Evolutionary conservation across 1,140 invertebrate genomes (phyloP).

Genomic region (Zaprionus capensis): DNA sequence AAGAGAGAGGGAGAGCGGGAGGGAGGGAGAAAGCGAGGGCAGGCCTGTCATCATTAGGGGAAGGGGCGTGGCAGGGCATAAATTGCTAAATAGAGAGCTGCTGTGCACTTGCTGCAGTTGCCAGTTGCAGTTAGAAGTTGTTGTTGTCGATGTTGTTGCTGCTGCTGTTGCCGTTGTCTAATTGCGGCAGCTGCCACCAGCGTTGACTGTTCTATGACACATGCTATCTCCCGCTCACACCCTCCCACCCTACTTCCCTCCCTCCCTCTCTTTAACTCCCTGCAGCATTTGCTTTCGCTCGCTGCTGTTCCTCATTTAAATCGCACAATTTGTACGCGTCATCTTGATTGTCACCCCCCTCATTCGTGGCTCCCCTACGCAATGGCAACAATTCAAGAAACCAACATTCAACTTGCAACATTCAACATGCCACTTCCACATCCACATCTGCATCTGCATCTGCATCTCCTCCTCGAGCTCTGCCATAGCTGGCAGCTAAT

Average conservation of each 20-base stretch:
- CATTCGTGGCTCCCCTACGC: not conserved
- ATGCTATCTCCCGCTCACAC: not conserved
- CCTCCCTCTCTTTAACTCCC: not conserved
- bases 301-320: slow-evolving; percentile 70
- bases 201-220: slow-evolving; percentile 23
- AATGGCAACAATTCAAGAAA: slow-evolving; percentile 10
- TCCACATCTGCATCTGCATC: slow-evolving; percentile 8
- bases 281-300: slow-evolving; percentile 10
- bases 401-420: slow-evolving; percentile 22
- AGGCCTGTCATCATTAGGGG: slow-evolving; percentile 55
- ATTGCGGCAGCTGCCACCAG: slow-evolving; percentile 37
- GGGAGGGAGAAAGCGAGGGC: not conserved
- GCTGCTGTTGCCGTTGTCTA: slow-evolving; percentile 21
- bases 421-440: slow-evolving; percentile 20
- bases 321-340: slow-evolving; percentile 76
- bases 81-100: not conserved
- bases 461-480: slow-evolving; percentile 16
- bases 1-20: not conserved
- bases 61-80: slow-evolving; percentile 21
- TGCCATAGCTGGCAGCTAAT: slow-evolving; percentile 73
- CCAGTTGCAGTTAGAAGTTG: slow-evolving; percentile 1
- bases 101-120: slow-evolving; percentile 8
- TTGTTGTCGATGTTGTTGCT: not conserved
- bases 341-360: slow-evolving; percentile 52
- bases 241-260: not conserved